phyloP scores from a whole-genome alignment of 2,888 invertebrate genomes.

The Electrophaes corylata region DNA sequence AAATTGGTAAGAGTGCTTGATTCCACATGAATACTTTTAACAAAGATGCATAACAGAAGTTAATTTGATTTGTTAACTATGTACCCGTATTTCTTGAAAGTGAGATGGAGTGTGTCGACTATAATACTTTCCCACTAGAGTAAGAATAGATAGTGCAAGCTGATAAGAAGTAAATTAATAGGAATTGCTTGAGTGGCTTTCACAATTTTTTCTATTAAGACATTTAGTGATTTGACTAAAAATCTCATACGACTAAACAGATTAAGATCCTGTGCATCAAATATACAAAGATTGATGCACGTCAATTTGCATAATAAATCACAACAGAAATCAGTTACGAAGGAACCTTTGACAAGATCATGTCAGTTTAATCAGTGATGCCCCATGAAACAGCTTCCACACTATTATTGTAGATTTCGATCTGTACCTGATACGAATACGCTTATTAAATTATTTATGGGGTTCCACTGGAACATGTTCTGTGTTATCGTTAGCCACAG shows the following conservation, averaged over 20 bases:
- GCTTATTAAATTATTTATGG: constrained; percentile 29
- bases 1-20: constrained; percentile 65
- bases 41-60: constrained; percentile 50
- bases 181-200: constrained; percentile 30
- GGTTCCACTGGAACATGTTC: constrained; percentile 27
- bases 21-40: constrained; percentile 55
- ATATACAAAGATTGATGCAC: not conserved
- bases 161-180: constrained; percentile 30
- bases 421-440: constrained; percentile 19
- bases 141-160: constrained; percentile 25
- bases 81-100: constrained; percentile 38
- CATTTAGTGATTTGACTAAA: not conserved
- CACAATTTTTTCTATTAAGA: constrained; percentile 24
- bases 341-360: constrained; percentile 16
- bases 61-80: constrained; percentile 44
- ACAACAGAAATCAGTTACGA: not conserved
- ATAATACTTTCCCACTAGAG: constrained; percentile 48
- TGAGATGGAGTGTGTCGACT: constrained; percentile 46
- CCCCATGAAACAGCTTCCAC: constrained; percentile 7
- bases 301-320: constrained; percentile 11
- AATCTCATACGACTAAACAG: not conserved
- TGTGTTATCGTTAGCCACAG: constrained; percentile 34
- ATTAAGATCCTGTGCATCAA: not conserved
- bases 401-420: constrained; percentile 23
- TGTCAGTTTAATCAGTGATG: constrained; percentile 21